Evolutionary conservation across 2,113 vertebrate species (phyloP).

Genomic region (sheep (Ovis aries)): DNA sequence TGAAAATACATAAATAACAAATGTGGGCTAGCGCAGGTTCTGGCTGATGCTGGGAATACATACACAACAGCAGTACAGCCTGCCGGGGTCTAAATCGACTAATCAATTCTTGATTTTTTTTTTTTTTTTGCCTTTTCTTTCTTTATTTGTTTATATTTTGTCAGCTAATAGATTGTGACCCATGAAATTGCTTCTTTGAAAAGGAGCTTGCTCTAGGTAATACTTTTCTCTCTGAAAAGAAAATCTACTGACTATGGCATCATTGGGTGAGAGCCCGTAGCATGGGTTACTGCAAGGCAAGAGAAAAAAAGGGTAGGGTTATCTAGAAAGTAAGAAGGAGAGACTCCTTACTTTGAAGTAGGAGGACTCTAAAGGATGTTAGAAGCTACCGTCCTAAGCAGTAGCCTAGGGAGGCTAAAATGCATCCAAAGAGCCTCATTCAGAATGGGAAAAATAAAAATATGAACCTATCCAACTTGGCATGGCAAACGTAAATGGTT

Average conservation of each 20-base stretch:
- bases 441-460: constrained; percentile 59
- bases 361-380: constrained; percentile 36
- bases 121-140: neutral
- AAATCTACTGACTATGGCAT: neutral
- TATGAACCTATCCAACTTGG: constrained; percentile 61
- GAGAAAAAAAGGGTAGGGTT: neutral
- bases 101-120: neutral
- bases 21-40: neutral
- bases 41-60: constrained; percentile 5
- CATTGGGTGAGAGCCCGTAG: neutral
- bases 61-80: neutral
- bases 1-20: constrained; percentile 50
- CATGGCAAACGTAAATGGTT: constrained; percentile 51
- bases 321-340: neutral
- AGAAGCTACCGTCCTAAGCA: constrained; percentile 20
- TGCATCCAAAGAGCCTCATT: constrained; percentile 53
- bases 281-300: neutral
- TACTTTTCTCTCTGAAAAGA: constrained; percentile 38
- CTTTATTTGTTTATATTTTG: neutral
- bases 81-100: constrained; percentile 14
- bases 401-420: constrained; percentile 45
- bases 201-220: constrained; percentile 36
- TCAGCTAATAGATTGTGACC: neutral
- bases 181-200: constrained; percentile 55
- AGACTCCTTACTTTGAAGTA: constrained; percentile 33